Base-by-base conservation (phyloP, 2,888 invertebrate species). In the Catocala sponsa region DNA sequence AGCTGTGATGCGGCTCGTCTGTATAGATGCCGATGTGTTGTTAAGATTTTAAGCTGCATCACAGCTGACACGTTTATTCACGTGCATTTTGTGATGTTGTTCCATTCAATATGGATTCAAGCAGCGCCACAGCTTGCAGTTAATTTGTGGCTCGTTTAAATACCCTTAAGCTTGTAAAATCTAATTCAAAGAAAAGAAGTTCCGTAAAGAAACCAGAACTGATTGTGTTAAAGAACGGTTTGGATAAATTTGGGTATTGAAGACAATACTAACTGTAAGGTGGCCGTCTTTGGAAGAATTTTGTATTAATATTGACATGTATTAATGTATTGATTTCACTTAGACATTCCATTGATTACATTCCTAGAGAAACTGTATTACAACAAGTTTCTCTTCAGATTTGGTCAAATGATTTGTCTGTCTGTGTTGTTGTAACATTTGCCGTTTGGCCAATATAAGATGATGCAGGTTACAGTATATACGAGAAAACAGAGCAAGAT, bases 231-330 rank as follows among this genome's bases (percentile, higher is more conserved):
- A 9, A 13, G 5, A 46, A 46, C 7, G 15, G 25, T 25, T 47
- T 47, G 15, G 7, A 2, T 10, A 12, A 41, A 35, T 6, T 11
- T 35, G 15, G 43, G 32, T 44, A 54, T 54, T 35, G 46, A 46
- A 5, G 35, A 54, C 54, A 54, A 54, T 48, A 48, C 48, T 48
- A 48, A 25, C 48, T 10, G 44, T 46, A 35, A 35, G 13, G 44
- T 11, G 1, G 6, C n/a, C 13, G 46, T 35, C 13, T 6, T 46
- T 46, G 54, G 10, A 46, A 44, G 46, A 35, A 46, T 11, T 43
- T 44, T 46, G 13, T 43, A 13, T n/a, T 13, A 44, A 48, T 33
- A n/a, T 33, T 48, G 11, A 11, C 9, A 7, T 4, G 47, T 47
- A 38, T 46, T 25, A 25, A 25, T 9, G 10, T 47, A 47, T 9